phyloP scores from a whole-genome alignment of 2,888 invertebrate species.

The Muscina levida region DNA sequence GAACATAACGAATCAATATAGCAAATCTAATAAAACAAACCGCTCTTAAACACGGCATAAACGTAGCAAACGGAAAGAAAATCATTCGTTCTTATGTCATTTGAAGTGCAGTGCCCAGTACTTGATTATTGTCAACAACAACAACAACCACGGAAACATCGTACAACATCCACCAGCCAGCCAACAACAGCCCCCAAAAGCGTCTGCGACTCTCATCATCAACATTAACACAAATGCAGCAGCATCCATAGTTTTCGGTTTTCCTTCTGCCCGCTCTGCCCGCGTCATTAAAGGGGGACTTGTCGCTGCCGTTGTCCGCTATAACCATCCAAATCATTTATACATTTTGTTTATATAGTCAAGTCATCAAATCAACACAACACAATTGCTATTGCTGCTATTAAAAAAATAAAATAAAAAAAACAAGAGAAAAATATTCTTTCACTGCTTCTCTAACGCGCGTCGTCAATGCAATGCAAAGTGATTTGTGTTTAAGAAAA shows the following conservation, averaged over 20 bases:
- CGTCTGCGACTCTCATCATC: slow-evolving; percentile 20
- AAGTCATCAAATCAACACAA: slow-evolving; percentile 64
- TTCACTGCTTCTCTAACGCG: background rate
- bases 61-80: slow-evolving; percentile 16
- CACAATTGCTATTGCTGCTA: slow-evolving; percentile 59
- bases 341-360: slow-evolving; percentile 59
- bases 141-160: slow-evolving; percentile 20
- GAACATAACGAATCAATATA: background rate
- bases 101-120: slow-evolving; percentile 68
- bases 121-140: slow-evolving; percentile 68
- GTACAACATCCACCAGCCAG: background rate
- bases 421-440: slow-evolving; percentile 29
- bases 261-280: slow-evolving; percentile 27
- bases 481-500: slow-evolving; percentile 19
- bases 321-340: slow-evolving; percentile 57
- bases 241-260: slow-evolving; percentile 29
- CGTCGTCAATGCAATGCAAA: background rate
- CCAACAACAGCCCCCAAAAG: slow-evolving; percentile 25
- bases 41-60: slow-evolving; percentile 35
- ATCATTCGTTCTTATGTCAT: slow-evolving; percentile 53
- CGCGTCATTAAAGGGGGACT: background rate
- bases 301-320: slow-evolving; percentile 34
- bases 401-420: slow-evolving; percentile 54
- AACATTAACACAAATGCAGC: slow-evolving; percentile 31
- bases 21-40: background rate